Base-by-base conservation (phyloP, 1,140 invertebrate species). In the Drosophila miranda region DNA sequence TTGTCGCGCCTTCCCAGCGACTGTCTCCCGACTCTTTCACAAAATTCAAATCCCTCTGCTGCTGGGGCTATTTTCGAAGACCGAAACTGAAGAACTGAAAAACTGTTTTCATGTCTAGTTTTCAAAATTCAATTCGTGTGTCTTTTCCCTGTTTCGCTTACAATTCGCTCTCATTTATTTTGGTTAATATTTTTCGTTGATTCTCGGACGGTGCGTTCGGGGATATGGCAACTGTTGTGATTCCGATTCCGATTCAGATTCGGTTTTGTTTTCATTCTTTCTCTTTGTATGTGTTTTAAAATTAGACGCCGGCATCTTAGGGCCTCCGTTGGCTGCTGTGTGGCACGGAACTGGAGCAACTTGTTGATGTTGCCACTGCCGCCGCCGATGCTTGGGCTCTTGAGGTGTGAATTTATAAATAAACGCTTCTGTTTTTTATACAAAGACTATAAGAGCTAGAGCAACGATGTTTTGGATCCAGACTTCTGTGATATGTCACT, bases 1-100 rank as follows among this genome's bases (percentile, higher is more conserved):
- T 64, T 77, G 63, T 64, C 69, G 81, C 81, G 73, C 77, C 66
- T 86, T 72, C 62, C 55, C 56, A 59, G 60, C 81, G 76, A 86
- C 80, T 86, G 81, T 74, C 70, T 74, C 70, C 54, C 58, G 48
- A 46, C 58, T 71, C 49, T 19, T 71, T 59, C 49, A 82, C 34
- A 48, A 14, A 4, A 66, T 71, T 70, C 46, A 75, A 70, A 78
- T 68, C 56, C 49, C 66, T 49, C 64, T 72, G 61, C 45, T 60
- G 34, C 34, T 38, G 34, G 3, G 67, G 60, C 81, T 86, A 87
- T 87, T 78, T 81, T 87, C 81, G 82, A 84, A 77, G 74, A 60
- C 30, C 46, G 56, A 68, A 66, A 76, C 69, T 58, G 54, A 63
- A 79, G 64, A 43, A 62, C 58, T 19, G 34, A n/a, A 79, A 72